Evolutionary conservation across 2,113 vertebrate genomes (phyloP).

Genomic region (Zapus hudsonius): DNA sequence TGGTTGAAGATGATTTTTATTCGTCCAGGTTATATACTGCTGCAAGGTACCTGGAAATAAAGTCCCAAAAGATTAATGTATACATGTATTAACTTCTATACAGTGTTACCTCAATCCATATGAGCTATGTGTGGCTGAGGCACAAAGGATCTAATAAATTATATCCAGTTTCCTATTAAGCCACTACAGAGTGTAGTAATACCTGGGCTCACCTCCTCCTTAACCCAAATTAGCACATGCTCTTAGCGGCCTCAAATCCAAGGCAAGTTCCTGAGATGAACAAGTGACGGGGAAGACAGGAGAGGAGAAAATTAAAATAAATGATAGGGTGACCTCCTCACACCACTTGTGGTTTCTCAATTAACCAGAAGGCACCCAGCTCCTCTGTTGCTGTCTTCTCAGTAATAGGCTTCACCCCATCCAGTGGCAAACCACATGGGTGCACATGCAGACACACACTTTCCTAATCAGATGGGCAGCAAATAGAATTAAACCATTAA

Average conservation of each 20-base stretch:
- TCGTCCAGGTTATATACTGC: background rate
- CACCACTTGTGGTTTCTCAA: slow-evolving; percentile 70
- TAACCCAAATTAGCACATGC: slow-evolving; percentile 87
- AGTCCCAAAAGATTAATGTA: slow-evolving; percentile 77
- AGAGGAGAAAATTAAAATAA: slow-evolving; percentile 73
- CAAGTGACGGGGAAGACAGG: slow-evolving; percentile 71
- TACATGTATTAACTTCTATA: slow-evolving; percentile 82
- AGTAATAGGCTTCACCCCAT: slow-evolving; percentile 69
- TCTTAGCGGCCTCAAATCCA: slow-evolving; percentile 81
- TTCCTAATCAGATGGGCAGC: slow-evolving; percentile 87
- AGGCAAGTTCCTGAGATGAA: slow-evolving; percentile 78
- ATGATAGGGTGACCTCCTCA: slow-evolving; percentile 74
- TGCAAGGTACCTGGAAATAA: slow-evolving; percentile 73
- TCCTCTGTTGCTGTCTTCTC: slow-evolving; percentile 36
- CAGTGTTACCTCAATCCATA: slow-evolving; percentile 82
- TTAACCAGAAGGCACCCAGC: slow-evolving; percentile 55
- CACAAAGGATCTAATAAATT: slow-evolving; percentile 86
- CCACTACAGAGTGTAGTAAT: slow-evolving; percentile 76
- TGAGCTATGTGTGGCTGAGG: slow-evolving; percentile 84
- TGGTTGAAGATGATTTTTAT: background rate
- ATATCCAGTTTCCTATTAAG: slow-evolving; percentile 84
- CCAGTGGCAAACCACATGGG: slow-evolving; percentile 66
- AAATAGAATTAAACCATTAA: slow-evolving; percentile 89
- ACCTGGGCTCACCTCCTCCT: slow-evolving; percentile 84
- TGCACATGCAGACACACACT: slow-evolving; percentile 67